A percentile compares a stretch with the other conserved stretches of the same genome.
These are phyloP conservation scores for Poeciliopsis prolifica DNA, from an alignment of 2,113 vertebrate genomes.

Conservation along the genomic window DNA sequence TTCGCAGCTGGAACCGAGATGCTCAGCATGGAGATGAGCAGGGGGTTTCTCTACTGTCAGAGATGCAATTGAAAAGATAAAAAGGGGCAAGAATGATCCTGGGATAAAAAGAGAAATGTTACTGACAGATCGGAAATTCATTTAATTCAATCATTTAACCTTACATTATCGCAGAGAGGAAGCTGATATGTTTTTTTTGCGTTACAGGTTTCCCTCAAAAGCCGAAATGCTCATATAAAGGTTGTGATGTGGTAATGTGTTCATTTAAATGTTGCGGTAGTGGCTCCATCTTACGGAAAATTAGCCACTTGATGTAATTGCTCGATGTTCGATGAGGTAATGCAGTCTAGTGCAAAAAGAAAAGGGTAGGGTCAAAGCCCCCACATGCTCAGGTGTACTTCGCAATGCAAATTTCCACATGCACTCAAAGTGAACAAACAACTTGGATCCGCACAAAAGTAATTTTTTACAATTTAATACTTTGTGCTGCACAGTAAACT, in stretches of 20 bases:
- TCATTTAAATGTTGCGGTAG: neutral
- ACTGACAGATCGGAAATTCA: conserved; percentile 2
- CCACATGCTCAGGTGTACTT: too few species aligned
- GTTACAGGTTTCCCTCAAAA: neutral
- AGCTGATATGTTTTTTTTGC: neutral
- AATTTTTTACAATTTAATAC: too few species aligned
- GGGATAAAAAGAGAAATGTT: conserved; percentile 25
- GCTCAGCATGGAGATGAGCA: conserved; percentile 74
- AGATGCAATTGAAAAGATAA: conserved; percentile 21
- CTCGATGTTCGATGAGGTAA: too few species aligned
- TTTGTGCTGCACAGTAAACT: too few species aligned
- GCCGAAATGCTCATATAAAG: neutral
- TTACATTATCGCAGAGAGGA: neutral
- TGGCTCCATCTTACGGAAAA: neutral
- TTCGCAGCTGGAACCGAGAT: conserved; percentile 76
- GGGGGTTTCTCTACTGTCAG: conserved; percentile 31
- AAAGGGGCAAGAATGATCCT: conserved; percentile 14
- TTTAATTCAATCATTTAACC: conserved; percentile 14
- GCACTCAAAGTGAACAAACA: too few species aligned
- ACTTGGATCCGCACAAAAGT: too few species aligned
- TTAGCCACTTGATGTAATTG: too few species aligned
- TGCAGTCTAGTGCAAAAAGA: too few species aligned
- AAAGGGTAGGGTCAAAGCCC: too few species aligned
- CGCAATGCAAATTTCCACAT: too few species aligned
- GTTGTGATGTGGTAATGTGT: neutral